Conservation (phyloP, 1,140 invertebrate genomes). For the Drosophila triauraria region DNA sequence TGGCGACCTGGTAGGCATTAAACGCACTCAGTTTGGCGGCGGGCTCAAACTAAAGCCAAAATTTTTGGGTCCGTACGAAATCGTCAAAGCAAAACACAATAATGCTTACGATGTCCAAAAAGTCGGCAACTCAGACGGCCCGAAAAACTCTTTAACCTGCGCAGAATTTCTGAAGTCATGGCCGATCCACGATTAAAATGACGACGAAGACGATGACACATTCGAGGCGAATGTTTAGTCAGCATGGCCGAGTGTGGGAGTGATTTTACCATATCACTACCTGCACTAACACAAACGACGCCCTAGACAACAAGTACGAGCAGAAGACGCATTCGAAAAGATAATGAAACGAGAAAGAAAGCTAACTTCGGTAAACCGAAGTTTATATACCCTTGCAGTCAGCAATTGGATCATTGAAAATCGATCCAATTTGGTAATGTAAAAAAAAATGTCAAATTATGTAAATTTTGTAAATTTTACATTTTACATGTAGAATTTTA, state of each 20-base stretch:
- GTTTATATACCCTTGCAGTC: no score
- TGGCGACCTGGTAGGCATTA: background rate
- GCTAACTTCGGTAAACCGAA: no score
- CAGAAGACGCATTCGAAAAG: no score
- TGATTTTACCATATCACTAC: background rate
- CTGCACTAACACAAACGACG: no score
- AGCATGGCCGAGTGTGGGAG: slow-evolving; percentile 12
- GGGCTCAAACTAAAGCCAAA: slow-evolving; percentile 1
- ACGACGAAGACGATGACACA: background rate
- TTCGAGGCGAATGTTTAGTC: slow-evolving; percentile 11
- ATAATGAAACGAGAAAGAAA: no score
- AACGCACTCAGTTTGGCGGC: slow-evolving; percentile 1
- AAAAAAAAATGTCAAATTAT: no score
- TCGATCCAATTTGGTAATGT: no score
- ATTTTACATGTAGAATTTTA: no score
- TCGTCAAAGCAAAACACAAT: background rate
- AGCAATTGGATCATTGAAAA: no score
- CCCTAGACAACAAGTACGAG: no score
- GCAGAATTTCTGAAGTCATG: background rate
- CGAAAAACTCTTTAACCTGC: background rate
- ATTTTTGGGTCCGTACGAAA: background rate
- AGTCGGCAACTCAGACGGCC: background rate
- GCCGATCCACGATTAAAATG: background rate
- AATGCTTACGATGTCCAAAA: background rate
- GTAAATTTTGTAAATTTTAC: no score